These are phyloP conservation scores for Doryteuthis pealeii DNA, from an alignment of 1,140 invertebrate species.

Conservation along the genomic window DNA sequence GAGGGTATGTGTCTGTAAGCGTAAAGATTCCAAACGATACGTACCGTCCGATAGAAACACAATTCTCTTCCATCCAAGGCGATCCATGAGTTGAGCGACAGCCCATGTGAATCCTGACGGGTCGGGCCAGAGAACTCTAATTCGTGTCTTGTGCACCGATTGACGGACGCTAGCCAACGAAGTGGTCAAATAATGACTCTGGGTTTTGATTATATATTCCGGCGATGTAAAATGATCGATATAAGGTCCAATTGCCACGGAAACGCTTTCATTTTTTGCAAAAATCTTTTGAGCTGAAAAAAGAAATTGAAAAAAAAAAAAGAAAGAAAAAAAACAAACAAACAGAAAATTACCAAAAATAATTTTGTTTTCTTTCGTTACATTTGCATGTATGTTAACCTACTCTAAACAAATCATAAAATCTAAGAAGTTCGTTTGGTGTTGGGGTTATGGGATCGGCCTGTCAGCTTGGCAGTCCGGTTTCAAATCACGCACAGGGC, in stretches of 20 bases:
- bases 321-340: background rate
- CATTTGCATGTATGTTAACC: no score
- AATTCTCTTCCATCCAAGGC: slow-evolving; percentile 45
- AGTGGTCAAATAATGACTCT: slow-evolving; percentile 44
- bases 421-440: no score
- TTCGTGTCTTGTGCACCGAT: slow-evolving; percentile 30
- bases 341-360: no score
- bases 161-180: slow-evolving; percentile 35
- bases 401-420: no score
- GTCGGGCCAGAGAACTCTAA: slow-evolving; percentile 43
- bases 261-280: slow-evolving; percentile 21
- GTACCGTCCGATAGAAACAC: slow-evolving; percentile 50
- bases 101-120: slow-evolving; percentile 36
- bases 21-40: background rate
- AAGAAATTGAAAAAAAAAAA: background rate
- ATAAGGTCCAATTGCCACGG: slow-evolving; percentile 47
- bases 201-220: slow-evolving; percentile 47
- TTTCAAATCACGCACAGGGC: no score
- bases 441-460: no score
- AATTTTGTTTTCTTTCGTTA: no score
- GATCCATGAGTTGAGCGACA: slow-evolving; percentile 37
- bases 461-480: no score
- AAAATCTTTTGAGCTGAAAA: slow-evolving; percentile 42
- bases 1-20: no score
- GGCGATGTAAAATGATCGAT: slow-evolving; percentile 53